These are phyloP conservation scores for Drosophila ohnishii DNA, from an alignment of 1,140 invertebrate species.

Conservation along the genomic window DNA sequence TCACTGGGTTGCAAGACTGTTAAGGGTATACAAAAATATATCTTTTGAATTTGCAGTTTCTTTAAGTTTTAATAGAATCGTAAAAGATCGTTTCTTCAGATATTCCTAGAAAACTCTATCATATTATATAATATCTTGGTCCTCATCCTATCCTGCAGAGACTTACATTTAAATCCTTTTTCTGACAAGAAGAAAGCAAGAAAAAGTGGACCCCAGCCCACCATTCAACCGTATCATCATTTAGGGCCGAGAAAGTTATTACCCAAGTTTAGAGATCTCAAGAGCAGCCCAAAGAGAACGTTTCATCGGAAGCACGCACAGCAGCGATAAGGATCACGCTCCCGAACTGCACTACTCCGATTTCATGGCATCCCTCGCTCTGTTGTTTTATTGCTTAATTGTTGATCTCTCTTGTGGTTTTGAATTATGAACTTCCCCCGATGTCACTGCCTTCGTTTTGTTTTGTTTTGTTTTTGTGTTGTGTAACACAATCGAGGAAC, in stretches of 20 bases:
- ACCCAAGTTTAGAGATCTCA: constrained; percentile 8
- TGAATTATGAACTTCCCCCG: constrained; percentile 44
- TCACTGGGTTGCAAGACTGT: too few relatives aligned
- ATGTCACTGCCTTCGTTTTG: constrained; percentile 49
- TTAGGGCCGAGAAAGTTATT: constrained; percentile 42
- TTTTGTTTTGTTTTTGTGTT: constrained; percentile 41
- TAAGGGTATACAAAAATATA: too few relatives aligned
- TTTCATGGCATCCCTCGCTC: constrained; percentile 32
- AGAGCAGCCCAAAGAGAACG: constrained; percentile 14
- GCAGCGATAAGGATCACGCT: constrained; percentile 62
- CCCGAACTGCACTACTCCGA: constrained; percentile 68
- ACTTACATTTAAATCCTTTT: constrained; percentile 2
- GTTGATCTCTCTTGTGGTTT: constrained; percentile 57
- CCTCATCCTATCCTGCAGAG: neutral
- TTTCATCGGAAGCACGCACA: constrained; percentile 73
- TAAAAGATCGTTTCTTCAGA: neutral
- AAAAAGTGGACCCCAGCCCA: constrained; percentile 3
- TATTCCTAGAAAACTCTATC: neutral
- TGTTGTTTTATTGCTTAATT: constrained; percentile 76
- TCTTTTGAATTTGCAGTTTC: neutral
- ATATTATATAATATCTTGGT: too few relatives aligned
- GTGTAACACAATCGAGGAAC: constrained; percentile 67
- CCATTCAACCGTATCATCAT: constrained; percentile 17
- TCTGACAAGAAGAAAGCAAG: neutral
- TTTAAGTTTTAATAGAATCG: neutral